phyloP scores from a whole-genome alignment of 1,140 invertebrate species.

The Phenacoccus solenopsis region DNA sequence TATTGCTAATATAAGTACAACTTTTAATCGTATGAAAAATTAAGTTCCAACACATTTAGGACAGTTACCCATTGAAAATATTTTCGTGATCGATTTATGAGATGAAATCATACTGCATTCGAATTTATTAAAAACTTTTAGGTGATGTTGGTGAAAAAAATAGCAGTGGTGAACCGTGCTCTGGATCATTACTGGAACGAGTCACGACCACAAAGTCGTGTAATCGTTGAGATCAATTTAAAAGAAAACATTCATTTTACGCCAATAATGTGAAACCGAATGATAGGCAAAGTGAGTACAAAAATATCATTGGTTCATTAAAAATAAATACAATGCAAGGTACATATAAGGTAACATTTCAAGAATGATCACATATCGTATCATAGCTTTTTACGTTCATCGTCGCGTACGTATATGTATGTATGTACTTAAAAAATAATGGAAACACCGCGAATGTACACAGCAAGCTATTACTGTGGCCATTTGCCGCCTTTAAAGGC shows the following conservation, averaged over 20 bases:
- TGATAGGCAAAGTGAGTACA: not conserved
- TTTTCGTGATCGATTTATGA: not conserved
- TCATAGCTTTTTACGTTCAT: not conserved
- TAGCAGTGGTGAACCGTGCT: too few species aligned
- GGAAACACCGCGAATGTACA: too few species aligned
- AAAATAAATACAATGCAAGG: conserved; percentile 2
- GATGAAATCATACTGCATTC: not conserved
- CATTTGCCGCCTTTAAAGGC: too few species aligned
- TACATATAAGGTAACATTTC: not conserved
- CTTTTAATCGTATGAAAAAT: not conserved
- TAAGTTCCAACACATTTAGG: not conserved
- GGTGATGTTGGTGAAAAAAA: too few species aligned
- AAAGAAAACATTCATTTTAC: not conserved
- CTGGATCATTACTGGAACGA: too few species aligned
- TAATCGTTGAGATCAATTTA: not conserved
- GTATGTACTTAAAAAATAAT: too few species aligned
- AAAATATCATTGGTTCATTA: conserved; percentile 3
- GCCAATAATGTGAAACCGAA: not conserved
- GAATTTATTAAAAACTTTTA: not conserved
- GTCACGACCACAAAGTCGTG: too few species aligned
- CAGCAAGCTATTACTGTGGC: too few species aligned
- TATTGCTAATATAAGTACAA: not conserved
- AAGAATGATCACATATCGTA: not conserved
- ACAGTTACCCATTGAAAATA: not conserved
- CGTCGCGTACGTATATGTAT: not conserved